Evolutionary conservation across 2,797 vertebrate species (phyloP).

Genomic region (Rachycentron canadum): DNA sequence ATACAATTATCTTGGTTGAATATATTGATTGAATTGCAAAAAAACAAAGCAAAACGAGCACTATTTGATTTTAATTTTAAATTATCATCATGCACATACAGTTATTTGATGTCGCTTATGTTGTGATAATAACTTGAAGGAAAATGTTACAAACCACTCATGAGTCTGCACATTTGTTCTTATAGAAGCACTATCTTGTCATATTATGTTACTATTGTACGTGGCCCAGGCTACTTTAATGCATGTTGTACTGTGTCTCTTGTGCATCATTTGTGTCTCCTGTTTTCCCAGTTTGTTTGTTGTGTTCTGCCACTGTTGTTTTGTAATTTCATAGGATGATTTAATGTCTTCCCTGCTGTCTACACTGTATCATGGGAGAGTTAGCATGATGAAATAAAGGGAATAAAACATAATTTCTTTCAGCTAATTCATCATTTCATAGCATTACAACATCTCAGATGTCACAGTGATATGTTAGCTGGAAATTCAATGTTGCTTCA

Average conservation of each 20-base stretch:
- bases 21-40: too few species aligned
- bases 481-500: conserved; percentile 30
- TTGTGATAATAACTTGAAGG: conserved; percentile 11
- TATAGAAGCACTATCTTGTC: conserved; percentile 1
- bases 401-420: not conserved
- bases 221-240: conserved; percentile 17
- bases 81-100: conserved; percentile 10
- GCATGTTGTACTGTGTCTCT: conserved; percentile 17
- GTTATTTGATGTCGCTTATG: conserved; percentile 13
- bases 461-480: conserved; percentile 8
- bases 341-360: conserved; percentile 38
- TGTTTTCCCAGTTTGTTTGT: conserved; percentile 21
- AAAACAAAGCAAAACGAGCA: too few species aligned
- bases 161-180: conserved; percentile 18
- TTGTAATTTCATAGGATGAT: conserved; percentile 38
- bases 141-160: conserved; percentile 41
- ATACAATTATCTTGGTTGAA: conserved; percentile 6
- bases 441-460: conserved; percentile 4
- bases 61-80: conserved; percentile 13
- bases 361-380: conserved; percentile 24
- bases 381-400: conserved; percentile 60
- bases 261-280: conserved; percentile 19
- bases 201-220: conserved; percentile 13
- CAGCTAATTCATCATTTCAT: conserved; percentile 9
- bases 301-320: conserved; percentile 30